Evolutionary conservation across 2,888 invertebrate genomes (phyloP).

Genomic region (Thymelicus sylvestris): DNA sequence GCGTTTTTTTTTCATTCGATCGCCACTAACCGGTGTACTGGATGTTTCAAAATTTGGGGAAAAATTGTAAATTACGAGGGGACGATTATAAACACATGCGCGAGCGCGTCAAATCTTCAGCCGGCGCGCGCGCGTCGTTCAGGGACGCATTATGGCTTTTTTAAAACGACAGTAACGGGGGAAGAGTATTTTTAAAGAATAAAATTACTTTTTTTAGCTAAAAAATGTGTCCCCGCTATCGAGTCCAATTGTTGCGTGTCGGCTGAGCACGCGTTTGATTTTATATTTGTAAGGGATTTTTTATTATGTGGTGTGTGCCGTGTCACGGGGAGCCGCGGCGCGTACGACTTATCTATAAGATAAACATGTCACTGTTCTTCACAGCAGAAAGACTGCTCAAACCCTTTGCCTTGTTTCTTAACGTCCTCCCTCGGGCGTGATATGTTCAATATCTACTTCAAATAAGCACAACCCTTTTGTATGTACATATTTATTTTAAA

Average conservation of each 20-base stretch:
- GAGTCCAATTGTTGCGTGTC: conserved; percentile 84
- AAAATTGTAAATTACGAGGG: conserved; percentile 80
- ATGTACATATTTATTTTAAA: too few species aligned
- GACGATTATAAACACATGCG: conserved; percentile 83
- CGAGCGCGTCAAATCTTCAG: conserved; percentile 84
- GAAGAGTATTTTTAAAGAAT: conserved; percentile 80
- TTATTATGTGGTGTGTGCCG: conserved; percentile 77
- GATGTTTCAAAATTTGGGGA: conserved; percentile 71
- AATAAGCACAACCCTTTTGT: neutral
- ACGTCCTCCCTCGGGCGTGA: conserved; percentile 7
- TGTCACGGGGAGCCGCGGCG: conserved; percentile 45
- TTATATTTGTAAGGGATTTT: conserved; percentile 79
- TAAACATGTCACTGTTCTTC: conserved; percentile 42
- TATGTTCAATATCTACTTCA: neutral
- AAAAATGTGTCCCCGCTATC: conserved; percentile 78
- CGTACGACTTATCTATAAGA: conserved; percentile 38
- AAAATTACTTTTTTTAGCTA: conserved; percentile 78
- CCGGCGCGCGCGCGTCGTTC: conserved; percentile 76
- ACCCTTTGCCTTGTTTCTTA: conserved; percentile 40
- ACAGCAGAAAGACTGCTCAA: conserved; percentile 37
- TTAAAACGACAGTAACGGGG: conserved; percentile 73
- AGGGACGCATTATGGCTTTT: conserved; percentile 79
- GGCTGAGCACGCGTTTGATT: conserved; percentile 83
- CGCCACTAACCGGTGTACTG: conserved; percentile 72
- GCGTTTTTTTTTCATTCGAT: conserved; percentile 66